Conservation (phyloP, 2,888 invertebrate genomes). For the Acrobasis suavella region DNA sequence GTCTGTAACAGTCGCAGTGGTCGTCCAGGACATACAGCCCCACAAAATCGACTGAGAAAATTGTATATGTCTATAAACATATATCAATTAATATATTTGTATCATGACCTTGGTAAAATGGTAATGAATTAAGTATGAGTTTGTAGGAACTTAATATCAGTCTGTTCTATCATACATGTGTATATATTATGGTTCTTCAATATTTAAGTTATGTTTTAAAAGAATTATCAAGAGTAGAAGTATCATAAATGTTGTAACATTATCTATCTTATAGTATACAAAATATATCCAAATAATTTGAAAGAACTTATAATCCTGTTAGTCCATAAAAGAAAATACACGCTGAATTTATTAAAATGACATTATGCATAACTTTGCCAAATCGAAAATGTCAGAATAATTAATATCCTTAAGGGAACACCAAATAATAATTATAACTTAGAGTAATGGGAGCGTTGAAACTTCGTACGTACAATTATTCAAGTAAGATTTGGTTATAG, state of each 20-base stretch:
- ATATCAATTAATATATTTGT: not conserved
- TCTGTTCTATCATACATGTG: not conserved
- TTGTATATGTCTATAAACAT: constrained; percentile 4
- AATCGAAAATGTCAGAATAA: not conserved
- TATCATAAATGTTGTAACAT: too few relatives aligned
- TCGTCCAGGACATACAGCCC: constrained; percentile 1
- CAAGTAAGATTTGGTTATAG: not conserved
- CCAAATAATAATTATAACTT: constrained; percentile 9
- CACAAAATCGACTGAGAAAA: constrained; percentile 16
- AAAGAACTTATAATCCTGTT: too few relatives aligned
- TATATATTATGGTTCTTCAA: too few relatives aligned
- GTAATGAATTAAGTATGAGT: not conserved
- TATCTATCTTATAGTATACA: too few relatives aligned
- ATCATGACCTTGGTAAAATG: constrained; percentile 5
- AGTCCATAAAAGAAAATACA: not conserved
- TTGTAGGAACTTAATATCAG: not conserved
- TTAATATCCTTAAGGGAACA: not conserved
- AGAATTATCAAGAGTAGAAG: too few relatives aligned
- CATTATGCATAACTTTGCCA: not conserved
- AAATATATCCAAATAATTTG: too few relatives aligned
- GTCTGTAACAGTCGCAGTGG: constrained; percentile 12
- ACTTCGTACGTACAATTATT: not conserved
- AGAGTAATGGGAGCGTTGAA: constrained; percentile 1
- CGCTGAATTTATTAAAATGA: not conserved
- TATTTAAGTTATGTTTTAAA: too few relatives aligned